Conservation (phyloP, 2,888 invertebrate genomes). For the Andricus quercusramuli region DNA sequence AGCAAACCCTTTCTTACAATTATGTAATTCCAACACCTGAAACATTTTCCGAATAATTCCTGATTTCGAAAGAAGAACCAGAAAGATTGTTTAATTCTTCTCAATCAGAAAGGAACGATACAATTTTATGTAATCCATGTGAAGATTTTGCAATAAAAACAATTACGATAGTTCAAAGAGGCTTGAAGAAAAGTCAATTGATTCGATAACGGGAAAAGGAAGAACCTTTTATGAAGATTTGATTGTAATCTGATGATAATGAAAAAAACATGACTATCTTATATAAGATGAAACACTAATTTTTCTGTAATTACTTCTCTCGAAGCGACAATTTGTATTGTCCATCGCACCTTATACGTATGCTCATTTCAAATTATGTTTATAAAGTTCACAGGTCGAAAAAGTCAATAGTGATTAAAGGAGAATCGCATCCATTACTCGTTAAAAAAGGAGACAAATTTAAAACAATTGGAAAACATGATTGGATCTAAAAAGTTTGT, state of each 20-base stretch:
- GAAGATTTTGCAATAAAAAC: not conserved
- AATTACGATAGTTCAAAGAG: not conserved
- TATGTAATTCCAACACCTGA: not conserved
- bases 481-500: conserved; percentile 17
- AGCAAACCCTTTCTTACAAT: not conserved
- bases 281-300: not conserved
- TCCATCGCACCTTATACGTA: not conserved
- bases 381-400: not conserved
- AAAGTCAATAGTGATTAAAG: not conserved
- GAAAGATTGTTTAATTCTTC: not conserved
- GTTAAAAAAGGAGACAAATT: too few species aligned
- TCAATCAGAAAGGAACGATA: not conserved
- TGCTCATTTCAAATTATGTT: not conserved
- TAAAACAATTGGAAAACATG: not conserved
- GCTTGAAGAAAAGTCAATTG: not conserved
- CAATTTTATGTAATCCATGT: too few species aligned
- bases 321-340: not conserved
- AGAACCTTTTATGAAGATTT: not conserved
- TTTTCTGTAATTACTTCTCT: not conserved
- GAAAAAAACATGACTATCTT: not conserved
- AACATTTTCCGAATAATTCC: not conserved
- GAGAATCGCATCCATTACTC: too few species aligned
- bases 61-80: conserved; percentile 1
- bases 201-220: not conserved
- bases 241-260: not conserved